These are phyloP conservation scores for Apodemia duryi DNA, from an alignment of 2,888 invertebrate species.

Conservation along the genomic window DNA sequence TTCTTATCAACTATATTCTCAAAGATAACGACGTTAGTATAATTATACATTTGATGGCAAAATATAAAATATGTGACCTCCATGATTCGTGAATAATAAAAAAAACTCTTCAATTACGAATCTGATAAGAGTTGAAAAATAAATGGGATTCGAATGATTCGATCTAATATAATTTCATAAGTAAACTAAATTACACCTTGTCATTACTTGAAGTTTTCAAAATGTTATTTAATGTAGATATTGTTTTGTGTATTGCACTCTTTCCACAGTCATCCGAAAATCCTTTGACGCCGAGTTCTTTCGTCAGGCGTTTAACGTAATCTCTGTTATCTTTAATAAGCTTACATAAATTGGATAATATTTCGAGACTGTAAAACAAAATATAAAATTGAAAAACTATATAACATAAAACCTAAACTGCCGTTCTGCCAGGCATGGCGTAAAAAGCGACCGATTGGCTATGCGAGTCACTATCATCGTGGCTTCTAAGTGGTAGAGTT, in stretches of 20 bases:
- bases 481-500: no score
- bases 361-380: slow-evolving; percentile 63
- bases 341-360: slow-evolving; percentile 69
- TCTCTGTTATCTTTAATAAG: slow-evolving; percentile 74
- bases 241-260: slow-evolving; percentile 81
- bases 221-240: slow-evolving; percentile 78
- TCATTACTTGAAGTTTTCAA: slow-evolving; percentile 64
- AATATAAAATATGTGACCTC: no score
- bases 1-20: no score
- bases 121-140: not conserved
- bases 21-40: no score
- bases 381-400: not conserved
- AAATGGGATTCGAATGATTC: no score
- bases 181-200: slow-evolving; percentile 55
- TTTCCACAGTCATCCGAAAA: slow-evolving; percentile 83
- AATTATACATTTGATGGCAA: no score
- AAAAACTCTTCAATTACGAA: not conserved
- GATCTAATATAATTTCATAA: not conserved
- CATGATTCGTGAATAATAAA: no score
- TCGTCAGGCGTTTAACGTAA: slow-evolving; percentile 73
- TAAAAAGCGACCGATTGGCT: no score
- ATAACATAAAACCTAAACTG: no score
- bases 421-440: no score
- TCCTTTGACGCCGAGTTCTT: slow-evolving; percentile 74
- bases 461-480: no score